These are phyloP conservation scores for Sigmodon hispidus DNA, from an alignment of 2,113 vertebrate species.

Conservation along the genomic window DNA sequence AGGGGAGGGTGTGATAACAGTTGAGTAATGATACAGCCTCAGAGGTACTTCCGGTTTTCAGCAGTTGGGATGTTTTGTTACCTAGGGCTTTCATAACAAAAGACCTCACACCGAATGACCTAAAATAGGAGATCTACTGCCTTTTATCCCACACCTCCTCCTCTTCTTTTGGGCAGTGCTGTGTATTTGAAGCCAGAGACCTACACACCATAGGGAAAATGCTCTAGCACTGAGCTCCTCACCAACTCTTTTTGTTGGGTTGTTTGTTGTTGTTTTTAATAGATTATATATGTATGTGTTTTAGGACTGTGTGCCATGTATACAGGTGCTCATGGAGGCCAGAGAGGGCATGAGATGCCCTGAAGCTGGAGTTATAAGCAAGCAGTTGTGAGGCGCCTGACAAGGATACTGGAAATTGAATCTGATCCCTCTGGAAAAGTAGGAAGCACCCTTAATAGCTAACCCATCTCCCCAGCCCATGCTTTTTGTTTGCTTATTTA, in stretches of 20 bases:
- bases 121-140: not conserved
- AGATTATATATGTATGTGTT: not conserved
- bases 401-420: not conserved
- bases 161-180: not conserved
- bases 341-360: not conserved
- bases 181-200: not conserved
- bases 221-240: not conserved
- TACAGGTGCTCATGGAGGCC: not conserved
- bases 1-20: not conserved
- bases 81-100: not conserved
- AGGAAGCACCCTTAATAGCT: not conserved
- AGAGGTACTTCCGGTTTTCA: not conserved
- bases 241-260: not conserved
- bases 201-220: not conserved
- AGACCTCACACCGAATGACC: not conserved
- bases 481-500: no score
- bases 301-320: not conserved
- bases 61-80: not conserved
- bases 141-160: not conserved
- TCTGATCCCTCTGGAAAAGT: not conserved
- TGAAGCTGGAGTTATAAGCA: not conserved
- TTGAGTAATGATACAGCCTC: not conserved
- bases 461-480: not conserved
- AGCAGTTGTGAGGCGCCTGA: not conserved
- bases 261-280: not conserved